Evolutionary conservation across 23 tunicate species (phyloP), one percentile per base, ranked within the genome.

Genomic region (Ascidia mentula): DNA sequence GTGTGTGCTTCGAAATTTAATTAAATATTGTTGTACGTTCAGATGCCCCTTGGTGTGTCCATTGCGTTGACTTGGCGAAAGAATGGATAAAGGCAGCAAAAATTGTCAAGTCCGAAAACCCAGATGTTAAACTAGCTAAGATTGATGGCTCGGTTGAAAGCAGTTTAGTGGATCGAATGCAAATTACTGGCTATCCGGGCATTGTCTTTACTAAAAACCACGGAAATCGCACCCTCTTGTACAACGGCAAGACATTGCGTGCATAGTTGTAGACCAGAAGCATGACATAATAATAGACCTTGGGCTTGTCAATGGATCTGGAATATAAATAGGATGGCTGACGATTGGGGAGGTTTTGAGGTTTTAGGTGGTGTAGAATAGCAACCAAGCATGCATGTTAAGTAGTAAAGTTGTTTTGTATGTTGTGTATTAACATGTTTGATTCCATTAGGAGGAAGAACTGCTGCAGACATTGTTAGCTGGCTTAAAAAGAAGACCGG

Each of bases 401-500:
- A n/a, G n/a, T n/a, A n/a, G n/a, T n/a, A n/a, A n/a, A n/a, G n/a
- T n/a, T n/a, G n/a, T n/a, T n/a, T n/a, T n/a, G n/a, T n/a, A n/a
- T n/a, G n/a, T n/a, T n/a, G n/a, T n/a, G n/a, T n/a, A n/a, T n/a
- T n/a, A n/a, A n/a, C n/a, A n/a, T n/a, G n/a, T n/a, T n/a, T n/a
- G n/a, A n/a, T n/a, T n/a, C n/a, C n/a, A n/a, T n/a, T 65, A 93
- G 98, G 98, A 46, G 99, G 99, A 42, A 82, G 99, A 30, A 53
- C 73, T 24, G 94, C 97, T 37, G 82, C 74, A 77, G 99, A 96
- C 18, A 96, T 96, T 72, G 89, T 96, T 13, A 84, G 46, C 75
- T 96, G 99, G 99, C 33, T 96, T 5, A 77, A 84, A 32, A 96
- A 96, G 85, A 96, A 96, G 78, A 91, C 99, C 60, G 99, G 99